Conservation (phyloP, 2,797 vertebrate species). For the Hephaestus fuliginosus region DNA sequence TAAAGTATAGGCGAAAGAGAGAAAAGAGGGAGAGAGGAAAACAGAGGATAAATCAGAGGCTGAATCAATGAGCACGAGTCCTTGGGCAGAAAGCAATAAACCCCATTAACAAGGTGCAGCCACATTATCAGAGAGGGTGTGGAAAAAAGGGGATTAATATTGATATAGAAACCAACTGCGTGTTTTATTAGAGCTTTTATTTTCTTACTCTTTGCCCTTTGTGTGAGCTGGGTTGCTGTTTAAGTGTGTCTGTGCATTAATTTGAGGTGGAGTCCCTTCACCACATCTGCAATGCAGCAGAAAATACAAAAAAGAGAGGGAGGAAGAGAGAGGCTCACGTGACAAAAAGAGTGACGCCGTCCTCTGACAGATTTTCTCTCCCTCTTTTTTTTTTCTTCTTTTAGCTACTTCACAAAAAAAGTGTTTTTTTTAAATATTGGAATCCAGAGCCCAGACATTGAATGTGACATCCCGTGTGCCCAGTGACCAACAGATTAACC, state of each 20-base stretch:
- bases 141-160: slow-evolving; percentile 53
- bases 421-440: slow-evolving; percentile 26
- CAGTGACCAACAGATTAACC: slow-evolving; percentile 17
- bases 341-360: slow-evolving; percentile 76
- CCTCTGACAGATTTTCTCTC: slow-evolving; percentile 58
- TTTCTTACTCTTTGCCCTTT: slow-evolving; percentile 69
- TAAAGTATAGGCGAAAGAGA: slow-evolving; percentile 2
- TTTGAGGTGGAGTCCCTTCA: slow-evolving; percentile 84
- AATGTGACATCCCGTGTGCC: slow-evolving; percentile 30
- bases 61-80: slow-evolving; percentile 74
- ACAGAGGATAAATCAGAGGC: slow-evolving; percentile 69
- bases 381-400: neutral
- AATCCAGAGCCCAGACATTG: slow-evolving; percentile 2
- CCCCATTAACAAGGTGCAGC: slow-evolving; percentile 78
- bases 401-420: slow-evolving; percentile 10
- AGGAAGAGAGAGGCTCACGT: slow-evolving; percentile 67
- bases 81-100: slow-evolving; percentile 80
- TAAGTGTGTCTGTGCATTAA: slow-evolving; percentile 52
- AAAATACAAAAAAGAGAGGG: slow-evolving; percentile 78
- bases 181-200: slow-evolving; percentile 73
- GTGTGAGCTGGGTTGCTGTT: slow-evolving; percentile 52
- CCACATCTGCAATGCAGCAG: slow-evolving; percentile 90
- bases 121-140: slow-evolving; percentile 63
- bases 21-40: slow-evolving; percentile 23
- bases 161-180: slow-evolving; percentile 65